Percentiles rank a stretch among this genome's conserved stretches.
Conservation (phyloP, 2,113 vertebrate species). For the Dromiciops gliroides region DNA sequence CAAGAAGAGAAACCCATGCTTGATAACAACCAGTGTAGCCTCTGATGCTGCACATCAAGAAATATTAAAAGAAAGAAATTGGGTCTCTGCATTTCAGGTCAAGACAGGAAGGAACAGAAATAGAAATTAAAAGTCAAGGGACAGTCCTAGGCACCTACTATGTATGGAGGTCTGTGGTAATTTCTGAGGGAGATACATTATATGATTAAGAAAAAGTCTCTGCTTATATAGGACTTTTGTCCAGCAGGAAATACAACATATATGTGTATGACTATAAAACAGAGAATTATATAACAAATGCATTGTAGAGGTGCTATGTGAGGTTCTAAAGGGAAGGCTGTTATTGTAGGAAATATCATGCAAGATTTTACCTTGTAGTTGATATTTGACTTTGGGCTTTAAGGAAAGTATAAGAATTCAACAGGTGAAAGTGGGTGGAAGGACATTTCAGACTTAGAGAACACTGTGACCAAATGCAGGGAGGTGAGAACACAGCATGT, state of each 20-base stretch:
- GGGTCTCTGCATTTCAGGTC: not conserved
- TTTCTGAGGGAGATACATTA: not conserved
- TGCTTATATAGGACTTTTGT: not conserved
- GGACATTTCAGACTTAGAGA: not conserved
- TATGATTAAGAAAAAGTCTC: not conserved
- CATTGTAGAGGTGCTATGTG: not conserved
- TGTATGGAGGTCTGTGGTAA: not conserved
- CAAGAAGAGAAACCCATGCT: not conserved
- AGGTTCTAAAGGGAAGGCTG: not conserved
- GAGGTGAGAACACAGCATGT: not conserved
- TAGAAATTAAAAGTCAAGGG: not conserved
- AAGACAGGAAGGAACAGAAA: not conserved
- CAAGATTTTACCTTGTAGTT: not conserved
- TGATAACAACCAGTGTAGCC: not conserved
- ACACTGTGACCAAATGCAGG: not conserved
- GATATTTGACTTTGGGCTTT: not conserved
- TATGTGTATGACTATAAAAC: not conserved
- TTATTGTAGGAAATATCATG: not conserved
- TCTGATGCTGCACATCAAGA: not conserved
- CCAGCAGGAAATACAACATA: not conserved
- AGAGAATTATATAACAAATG: not conserved
- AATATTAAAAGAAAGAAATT: not conserved
- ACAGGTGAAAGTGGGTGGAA: not conserved
- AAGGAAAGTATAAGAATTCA: not conserved
- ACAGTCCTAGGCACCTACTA: not conserved